These are phyloP conservation scores for Sceliomorpha sp. DNA, from an alignment of 2,888 invertebrate genomes.

Conservation along the genomic window DNA sequence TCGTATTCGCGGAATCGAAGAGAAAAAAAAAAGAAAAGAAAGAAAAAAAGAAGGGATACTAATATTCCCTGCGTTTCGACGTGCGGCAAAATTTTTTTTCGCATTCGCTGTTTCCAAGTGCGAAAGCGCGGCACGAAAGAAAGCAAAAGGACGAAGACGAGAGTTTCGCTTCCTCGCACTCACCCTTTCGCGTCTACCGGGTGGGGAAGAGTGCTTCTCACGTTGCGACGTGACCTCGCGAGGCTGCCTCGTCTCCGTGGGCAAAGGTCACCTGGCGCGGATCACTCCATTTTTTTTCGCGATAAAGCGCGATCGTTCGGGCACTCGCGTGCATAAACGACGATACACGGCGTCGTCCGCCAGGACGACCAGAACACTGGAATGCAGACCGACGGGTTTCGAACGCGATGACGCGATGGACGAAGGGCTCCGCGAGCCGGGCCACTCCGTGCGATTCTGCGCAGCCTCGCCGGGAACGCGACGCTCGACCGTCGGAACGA, in stretches of 20 bases:
- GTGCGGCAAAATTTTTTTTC: too few relatives aligned
- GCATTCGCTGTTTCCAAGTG: conserved; percentile 27
- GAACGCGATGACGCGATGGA: conserved; percentile 67
- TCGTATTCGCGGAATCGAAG: too few relatives aligned
- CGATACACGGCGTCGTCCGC: conserved; percentile 75
- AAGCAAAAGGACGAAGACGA: conserved; percentile 31
- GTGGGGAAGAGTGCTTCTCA: conserved; percentile 37
- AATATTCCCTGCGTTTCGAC: too few relatives aligned
- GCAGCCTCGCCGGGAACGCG: conserved; percentile 28
- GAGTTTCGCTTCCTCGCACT: conserved; percentile 43
- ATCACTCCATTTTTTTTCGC: conserved; percentile 31
- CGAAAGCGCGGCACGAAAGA: conserved; percentile 11
- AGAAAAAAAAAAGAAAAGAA: too few relatives aligned
- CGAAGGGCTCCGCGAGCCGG: too few relatives aligned
- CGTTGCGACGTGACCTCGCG: conserved; percentile 19
- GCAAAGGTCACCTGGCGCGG: conserved; percentile 4
- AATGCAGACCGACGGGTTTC: conserved; percentile 80
- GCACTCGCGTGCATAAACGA: conserved; percentile 42
- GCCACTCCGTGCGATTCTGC: conserved; percentile 40
- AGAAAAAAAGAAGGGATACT: too few relatives aligned
- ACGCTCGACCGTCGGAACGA: too few relatives aligned
- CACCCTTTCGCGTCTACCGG: conserved; percentile 48
- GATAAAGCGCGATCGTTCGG: conserved; percentile 1
- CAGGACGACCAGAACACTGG: conserved; percentile 76
- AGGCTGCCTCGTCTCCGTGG: conserved; percentile 14